phyloP scores from a whole-genome alignment of 2,113 vertebrate genomes.

The Zosterops japonicus region DNA sequence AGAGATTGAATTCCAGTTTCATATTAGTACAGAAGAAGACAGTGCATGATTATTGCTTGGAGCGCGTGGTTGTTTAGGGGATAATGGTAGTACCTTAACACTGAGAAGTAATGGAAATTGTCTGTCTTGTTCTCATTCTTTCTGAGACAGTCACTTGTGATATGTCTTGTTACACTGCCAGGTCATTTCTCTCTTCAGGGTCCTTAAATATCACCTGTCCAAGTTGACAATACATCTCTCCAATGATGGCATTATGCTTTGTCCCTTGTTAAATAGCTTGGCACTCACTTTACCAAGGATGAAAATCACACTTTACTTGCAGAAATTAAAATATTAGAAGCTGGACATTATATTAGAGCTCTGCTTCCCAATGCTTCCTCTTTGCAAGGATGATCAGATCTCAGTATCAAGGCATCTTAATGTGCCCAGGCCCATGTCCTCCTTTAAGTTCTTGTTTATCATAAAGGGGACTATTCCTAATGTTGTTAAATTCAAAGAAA shows the following conservation, averaged over 20 bases:
- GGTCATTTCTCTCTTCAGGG: slow-evolving; percentile 67
- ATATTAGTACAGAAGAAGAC: slow-evolving; percentile 63
- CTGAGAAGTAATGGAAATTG: slow-evolving; percentile 67
- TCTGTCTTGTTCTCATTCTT: slow-evolving; percentile 61
- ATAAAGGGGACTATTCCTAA: not conserved
- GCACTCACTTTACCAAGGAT: not conserved
- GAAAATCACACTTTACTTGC: slow-evolving; percentile 1
- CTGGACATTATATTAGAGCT: not conserved
- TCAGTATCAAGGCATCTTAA: not conserved
- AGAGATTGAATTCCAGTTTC: slow-evolving; percentile 72
- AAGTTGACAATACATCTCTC: slow-evolving; percentile 45
- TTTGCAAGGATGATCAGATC: not conserved
- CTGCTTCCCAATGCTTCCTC: not conserved
- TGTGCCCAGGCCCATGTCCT: not conserved
- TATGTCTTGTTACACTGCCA: slow-evolving; percentile 62
- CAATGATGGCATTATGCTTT: slow-evolving; percentile 38
- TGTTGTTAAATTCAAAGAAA: not conserved
- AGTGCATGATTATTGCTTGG: slow-evolving; percentile 59
- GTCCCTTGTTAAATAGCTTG: slow-evolving; percentile 43
- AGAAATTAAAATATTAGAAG: slow-evolving; percentile 59
- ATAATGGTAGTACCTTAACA: slow-evolving; percentile 50
- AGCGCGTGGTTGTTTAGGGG: slow-evolving; percentile 54
- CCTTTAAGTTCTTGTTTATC: not conserved
- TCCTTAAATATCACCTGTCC: slow-evolving; percentile 73
- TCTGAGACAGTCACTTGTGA: slow-evolving; percentile 59